Evolutionary conservation across 2,888 invertebrate genomes (phyloP), one percentile per base, ranked within the genome.

Genomic region (Microlaimidae sp.): DNA sequence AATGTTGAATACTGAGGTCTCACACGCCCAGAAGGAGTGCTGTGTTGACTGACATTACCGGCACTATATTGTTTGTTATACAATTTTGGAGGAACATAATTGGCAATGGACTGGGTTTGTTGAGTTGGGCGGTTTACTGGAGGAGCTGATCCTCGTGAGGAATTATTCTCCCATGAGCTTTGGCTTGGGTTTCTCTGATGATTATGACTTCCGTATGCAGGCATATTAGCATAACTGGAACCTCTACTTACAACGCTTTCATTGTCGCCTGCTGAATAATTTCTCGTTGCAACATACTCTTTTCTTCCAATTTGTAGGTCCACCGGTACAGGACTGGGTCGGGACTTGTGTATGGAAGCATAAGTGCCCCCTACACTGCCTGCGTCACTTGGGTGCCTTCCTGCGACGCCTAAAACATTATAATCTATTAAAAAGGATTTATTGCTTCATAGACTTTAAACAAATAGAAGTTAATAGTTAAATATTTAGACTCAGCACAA

Each of bases 191-290:
- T 7, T 13, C 32, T 7, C 32, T 32, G 32, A 32, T 32, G 32
- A 7, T 32, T 7, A 7, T 32, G 7, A 17, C 17, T 13, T 7
- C 32, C 17, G 32, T 17, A 7, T 13, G 13, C 47, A 4, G 51
- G 38, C 17, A 54, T 21, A 27, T 54, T 54, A 21, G 32, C 26
- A 46, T 54, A 54, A 38, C 54, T 54, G 24, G 48, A 48, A 3
- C 27, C 51, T n/a, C 53, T 28, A 32, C 49, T 49, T 4, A 27
- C 41, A 42, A 29, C 42, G 43, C 43, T 43, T 7, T 21, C 43
- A 43, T 43, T 43, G 23, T 43, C 43, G 7, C 7, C 43, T 19
- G 7, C 43, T 19, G 21, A n/a, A 19, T 21, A 21, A n/a, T 19
- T 43, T 21, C 23, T 21, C 23, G 43, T 19, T n/a, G 7, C 23